Conservation (phyloP, 2,888 invertebrate genomes). For the Oscheius sp. region DNA sequence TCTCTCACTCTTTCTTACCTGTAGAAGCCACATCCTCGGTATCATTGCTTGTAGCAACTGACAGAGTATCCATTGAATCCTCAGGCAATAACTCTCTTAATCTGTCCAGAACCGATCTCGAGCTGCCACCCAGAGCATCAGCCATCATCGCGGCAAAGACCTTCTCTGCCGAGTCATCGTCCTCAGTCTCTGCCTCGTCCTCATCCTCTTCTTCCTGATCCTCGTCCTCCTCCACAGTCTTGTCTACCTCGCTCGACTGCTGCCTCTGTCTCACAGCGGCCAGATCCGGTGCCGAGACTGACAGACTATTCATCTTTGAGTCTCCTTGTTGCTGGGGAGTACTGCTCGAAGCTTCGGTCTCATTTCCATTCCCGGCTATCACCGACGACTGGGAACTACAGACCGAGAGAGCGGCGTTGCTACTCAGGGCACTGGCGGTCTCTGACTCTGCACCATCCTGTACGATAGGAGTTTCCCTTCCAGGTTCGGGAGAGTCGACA, state of each 20-base stretch:
- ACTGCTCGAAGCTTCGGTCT: background rate
- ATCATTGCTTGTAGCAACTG: slow-evolving; percentile 1
- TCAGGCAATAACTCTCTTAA: slow-evolving; percentile 25
- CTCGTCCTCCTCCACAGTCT: slow-evolving; percentile 44
- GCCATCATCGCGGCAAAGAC: slow-evolving; percentile 33
- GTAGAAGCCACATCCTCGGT: too few species aligned
- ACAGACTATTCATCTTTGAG: slow-evolving; percentile 43
- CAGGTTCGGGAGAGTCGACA: slow-evolving; percentile 40
- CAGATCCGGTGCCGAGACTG: slow-evolving; percentile 61
- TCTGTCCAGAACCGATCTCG: slow-evolving; percentile 7
- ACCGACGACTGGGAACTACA: slow-evolving; percentile 43
- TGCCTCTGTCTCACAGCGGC: slow-evolving; percentile 50
- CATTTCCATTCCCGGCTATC: slow-evolving; percentile 8
- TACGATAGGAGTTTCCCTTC: slow-evolving; percentile 31
- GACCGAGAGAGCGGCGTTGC: slow-evolving; percentile 37
- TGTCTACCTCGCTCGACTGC: slow-evolving; percentile 47
- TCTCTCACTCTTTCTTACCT: background rate
- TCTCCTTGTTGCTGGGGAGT: slow-evolving; percentile 22
- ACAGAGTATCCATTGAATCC: slow-evolving; percentile 8
- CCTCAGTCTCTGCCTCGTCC: slow-evolving; percentile 34
- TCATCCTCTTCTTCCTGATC: slow-evolving; percentile 59
- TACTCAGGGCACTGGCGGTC: slow-evolving; percentile 37
- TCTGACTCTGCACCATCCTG: slow-evolving; percentile 20
- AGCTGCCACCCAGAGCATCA: slow-evolving; percentile 22
- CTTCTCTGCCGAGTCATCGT: slow-evolving; percentile 33